Percentiles rank a stretch among this genome's conserved stretches.
phyloP scores from a whole-genome alignment of 2,888 invertebrate species.

The Phania funesta region DNA sequence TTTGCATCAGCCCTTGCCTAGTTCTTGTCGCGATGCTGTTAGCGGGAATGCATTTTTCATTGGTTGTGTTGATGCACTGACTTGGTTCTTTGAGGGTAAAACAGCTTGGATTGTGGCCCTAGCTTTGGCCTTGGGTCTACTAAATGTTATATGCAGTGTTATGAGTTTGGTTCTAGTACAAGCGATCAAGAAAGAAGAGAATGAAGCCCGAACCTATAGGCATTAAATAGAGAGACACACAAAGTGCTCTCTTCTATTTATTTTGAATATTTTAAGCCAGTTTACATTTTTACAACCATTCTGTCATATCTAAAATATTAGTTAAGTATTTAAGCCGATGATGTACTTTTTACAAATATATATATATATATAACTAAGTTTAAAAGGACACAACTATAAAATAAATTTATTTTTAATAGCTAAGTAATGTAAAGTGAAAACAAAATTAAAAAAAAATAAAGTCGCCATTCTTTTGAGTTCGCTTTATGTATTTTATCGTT shows the following conservation, averaged over 20 bases:
- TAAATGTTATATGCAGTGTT: slow-evolving; percentile 88
- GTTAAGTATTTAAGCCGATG: slow-evolving; percentile 60
- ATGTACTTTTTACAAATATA: slow-evolving; percentile 68
- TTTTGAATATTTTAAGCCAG: slow-evolving; percentile 42
- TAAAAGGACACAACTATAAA: too few species aligned
- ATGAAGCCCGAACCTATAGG: slow-evolving; percentile 82
- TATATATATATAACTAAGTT: too few species aligned
- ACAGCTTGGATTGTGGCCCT: slow-evolving; percentile 91
- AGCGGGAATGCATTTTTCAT: slow-evolving; percentile 94
- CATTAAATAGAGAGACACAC: slow-evolving; percentile 72
- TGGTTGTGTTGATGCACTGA: slow-evolving; percentile 92
- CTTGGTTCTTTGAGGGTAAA: slow-evolving; percentile 93
- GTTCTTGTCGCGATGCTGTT: slow-evolving; percentile 91
- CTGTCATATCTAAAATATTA: slow-evolving; percentile 19
- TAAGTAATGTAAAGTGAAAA: too few species aligned
- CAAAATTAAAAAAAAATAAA: too few species aligned
- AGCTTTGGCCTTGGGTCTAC: slow-evolving; percentile 87
- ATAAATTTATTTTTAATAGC: too few species aligned
- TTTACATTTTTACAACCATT: background rate
- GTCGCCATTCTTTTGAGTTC: too few species aligned
- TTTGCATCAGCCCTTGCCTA: slow-evolving; percentile 89
- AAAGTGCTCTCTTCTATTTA: slow-evolving; percentile 32
- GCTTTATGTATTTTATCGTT: too few species aligned
- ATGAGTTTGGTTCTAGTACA: slow-evolving; percentile 86
- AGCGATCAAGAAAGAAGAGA: slow-evolving; percentile 88